Conservation (phyloP, 2,113 vertebrate species). For the Myocastor coypus region DNA sequence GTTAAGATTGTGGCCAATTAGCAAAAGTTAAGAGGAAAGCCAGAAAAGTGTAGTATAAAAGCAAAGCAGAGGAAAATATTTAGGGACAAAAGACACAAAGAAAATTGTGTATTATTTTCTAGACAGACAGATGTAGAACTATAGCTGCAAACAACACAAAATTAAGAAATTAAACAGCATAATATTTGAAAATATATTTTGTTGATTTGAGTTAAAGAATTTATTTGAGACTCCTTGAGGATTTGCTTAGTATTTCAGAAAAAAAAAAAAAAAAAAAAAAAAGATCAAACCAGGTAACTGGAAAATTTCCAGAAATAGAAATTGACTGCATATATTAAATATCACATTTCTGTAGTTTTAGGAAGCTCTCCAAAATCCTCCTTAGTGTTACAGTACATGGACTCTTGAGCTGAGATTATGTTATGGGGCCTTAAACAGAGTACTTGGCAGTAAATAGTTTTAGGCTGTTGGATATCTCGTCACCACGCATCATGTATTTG, state of each 20-base stretch:
- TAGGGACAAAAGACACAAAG: neutral
- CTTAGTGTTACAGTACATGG: neutral
- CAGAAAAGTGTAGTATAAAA: neutral
- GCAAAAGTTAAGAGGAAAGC: neutral
- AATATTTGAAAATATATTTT: slow-evolving; percentile 41
- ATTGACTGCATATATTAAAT: slow-evolving; percentile 39
- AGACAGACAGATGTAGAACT: neutral
- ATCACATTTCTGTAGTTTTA: slow-evolving; percentile 43
- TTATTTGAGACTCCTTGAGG: slow-evolving; percentile 46
- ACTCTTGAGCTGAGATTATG: neutral
- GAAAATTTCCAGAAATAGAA: slow-evolving; percentile 20
- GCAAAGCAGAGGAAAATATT: neutral
- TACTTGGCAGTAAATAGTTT: slow-evolving; percentile 48
- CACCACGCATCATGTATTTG: slow-evolving; percentile 4
- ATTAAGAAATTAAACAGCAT: neutral
- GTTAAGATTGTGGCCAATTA: neutral
- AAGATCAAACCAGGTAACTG: slow-evolving; percentile 53
- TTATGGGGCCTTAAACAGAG: neutral
- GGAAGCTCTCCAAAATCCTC: slow-evolving; percentile 35
- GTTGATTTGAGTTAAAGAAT: slow-evolving; percentile 48
- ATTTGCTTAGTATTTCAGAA: slow-evolving; percentile 36
- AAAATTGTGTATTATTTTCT: neutral
- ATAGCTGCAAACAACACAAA: neutral
- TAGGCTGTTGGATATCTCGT: slow-evolving; percentile 31
- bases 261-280: neutral